Base-by-base conservation (phyloP, 2,113 vertebrate species). In the Taxidea taxus region DNA sequence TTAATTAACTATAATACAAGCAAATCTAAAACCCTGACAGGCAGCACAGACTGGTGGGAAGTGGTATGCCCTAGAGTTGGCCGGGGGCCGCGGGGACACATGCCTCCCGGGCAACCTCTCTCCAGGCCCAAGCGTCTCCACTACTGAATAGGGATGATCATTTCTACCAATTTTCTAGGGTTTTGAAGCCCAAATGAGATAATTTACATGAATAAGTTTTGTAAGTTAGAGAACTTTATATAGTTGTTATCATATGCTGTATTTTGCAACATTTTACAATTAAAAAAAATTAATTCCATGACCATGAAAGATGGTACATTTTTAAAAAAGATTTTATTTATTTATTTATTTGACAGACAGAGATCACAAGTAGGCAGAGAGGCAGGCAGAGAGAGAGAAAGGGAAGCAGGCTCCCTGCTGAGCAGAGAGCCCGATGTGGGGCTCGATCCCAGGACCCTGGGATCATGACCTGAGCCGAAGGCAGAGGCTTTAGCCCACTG, bases 281-380 rank as follows among this genome's bases (percentile, higher is more conserved):
- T 91, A 39, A 90, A 97, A 95, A 77, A 62, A 8, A 95, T 37
- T 96, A 93, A 87, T 60, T 62, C 51, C 15, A 90, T 66, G 82
- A 96, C 18, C 72, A 86, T 44, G 51, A 83, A 16, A 97, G 56
- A 80, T 0, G 64, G 31, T 72, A 70, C n/a, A n/a, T n/a, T n/a
- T n/a, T n/a, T n/a, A n/a, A n/a, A n/a, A n/a, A n/a, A n/a, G n/a
- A n/a, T n/a, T n/a, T n/a, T n/a, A n/a, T n/a, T n/a, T n/a, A n/a
- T n/a, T 47, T 47, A 47, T 47, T 47, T 47, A 47, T 47, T 47
- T 47, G 44, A 47, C 44, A 47, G 44, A 47, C 6, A 47, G 44
- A 47, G 44, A 47, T 8, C 44, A 5, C 44, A 47, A 47, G 44
- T 8, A 47, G 44, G 44, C 44, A 47, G 44, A 47, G 44, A 47